Evolutionary conservation across 2,113 vertebrate species (phyloP).

Genomic region (Xyrauchen texanus): DNA sequence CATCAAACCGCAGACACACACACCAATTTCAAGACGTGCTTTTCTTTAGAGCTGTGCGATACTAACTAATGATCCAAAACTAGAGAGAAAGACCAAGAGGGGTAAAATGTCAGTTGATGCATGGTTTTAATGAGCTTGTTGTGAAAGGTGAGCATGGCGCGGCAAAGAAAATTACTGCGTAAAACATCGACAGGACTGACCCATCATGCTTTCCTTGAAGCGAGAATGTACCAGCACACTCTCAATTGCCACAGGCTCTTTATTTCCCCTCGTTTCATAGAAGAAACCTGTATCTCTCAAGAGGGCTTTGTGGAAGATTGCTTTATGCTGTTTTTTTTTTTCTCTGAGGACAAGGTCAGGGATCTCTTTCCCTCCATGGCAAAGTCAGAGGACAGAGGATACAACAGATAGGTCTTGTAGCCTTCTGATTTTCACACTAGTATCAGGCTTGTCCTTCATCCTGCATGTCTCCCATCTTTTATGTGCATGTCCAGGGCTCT

Average conservation of each 20-base stretch:
- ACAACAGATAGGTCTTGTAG: constrained; percentile 25
- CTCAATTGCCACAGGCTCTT: constrained; percentile 37
- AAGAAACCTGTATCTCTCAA: constrained; percentile 20
- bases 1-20: constrained; percentile 68
- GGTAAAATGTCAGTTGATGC: constrained; percentile 72
- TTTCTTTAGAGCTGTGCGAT: constrained; percentile 69
- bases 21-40: constrained; percentile 56
- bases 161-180: constrained; percentile 39
- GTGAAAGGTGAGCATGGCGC: constrained; percentile 30
- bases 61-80: constrained; percentile 74
- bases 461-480: constrained; percentile 6
- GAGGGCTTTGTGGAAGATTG: constrained; percentile 23
- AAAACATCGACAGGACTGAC: constrained; percentile 22
- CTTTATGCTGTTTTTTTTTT: constrained; percentile 18
- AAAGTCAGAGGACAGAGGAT: constrained; percentile 33
- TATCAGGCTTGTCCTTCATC: constrained; percentile 47
- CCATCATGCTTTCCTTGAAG: constrained; percentile 19
- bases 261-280: constrained; percentile 35
- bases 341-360: constrained; percentile 23
- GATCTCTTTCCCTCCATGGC: constrained; percentile 20
- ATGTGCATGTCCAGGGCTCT: constrained; percentile 40
- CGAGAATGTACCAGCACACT: constrained; percentile 20
- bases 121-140: constrained; percentile 72
- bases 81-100: constrained; percentile 55
- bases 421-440: constrained; percentile 12